phyloP scores from a whole-genome alignment of 2,113 vertebrate genomes.

The Anolis sagrei region DNA sequence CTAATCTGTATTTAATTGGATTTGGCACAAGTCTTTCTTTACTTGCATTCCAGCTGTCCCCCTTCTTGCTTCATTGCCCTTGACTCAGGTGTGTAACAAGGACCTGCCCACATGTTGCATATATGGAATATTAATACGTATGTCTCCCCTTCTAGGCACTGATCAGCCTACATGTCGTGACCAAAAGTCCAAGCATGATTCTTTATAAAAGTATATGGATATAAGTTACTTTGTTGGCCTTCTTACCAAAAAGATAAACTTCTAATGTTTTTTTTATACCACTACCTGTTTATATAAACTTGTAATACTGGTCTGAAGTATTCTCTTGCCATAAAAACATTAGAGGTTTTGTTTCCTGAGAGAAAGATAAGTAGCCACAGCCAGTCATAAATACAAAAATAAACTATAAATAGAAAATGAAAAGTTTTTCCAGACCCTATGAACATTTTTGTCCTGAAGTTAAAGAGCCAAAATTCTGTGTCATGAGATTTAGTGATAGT shows the following conservation, averaged over 20 bases:
- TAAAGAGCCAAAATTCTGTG: background rate
- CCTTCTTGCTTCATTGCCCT: background rate
- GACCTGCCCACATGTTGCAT: background rate
- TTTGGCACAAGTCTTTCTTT: background rate
- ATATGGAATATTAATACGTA: background rate
- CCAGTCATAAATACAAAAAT: background rate
- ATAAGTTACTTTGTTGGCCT: background rate
- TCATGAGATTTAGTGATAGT: background rate
- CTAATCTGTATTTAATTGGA: background rate
- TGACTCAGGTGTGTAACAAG: background rate
- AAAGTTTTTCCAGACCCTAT: background rate
- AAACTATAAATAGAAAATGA: background rate
- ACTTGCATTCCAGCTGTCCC: background rate
- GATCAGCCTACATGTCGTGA: background rate
- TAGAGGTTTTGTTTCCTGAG: conserved; percentile 58
- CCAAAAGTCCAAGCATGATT: background rate
- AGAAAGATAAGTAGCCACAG: conserved; percentile 23
- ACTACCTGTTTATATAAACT: background rate
- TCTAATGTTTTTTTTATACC: background rate
- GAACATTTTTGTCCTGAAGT: background rate
- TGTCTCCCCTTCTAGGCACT: background rate
- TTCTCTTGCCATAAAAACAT: conserved; percentile 35
- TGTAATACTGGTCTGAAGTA: conserved; percentile 17
- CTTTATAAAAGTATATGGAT: background rate
- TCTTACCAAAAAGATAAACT: background rate